Evolutionary conservation across 2,113 vertebrate species (phyloP), one percentile per base, ranked within the genome.

Genomic region (Pleuronectes platessa): DNA sequence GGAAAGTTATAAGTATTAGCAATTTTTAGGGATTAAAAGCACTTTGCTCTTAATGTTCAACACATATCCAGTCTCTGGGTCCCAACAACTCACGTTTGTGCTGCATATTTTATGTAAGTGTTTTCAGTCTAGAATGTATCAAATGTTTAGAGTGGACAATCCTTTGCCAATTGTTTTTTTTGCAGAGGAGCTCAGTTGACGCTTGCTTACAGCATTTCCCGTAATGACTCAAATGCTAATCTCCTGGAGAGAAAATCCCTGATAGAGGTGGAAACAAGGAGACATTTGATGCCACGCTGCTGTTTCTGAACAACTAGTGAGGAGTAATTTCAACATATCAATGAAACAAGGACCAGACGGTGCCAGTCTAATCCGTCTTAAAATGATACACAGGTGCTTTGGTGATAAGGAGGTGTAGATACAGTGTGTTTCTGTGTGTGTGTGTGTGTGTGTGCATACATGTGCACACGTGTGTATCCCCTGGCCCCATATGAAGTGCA

Each of bases 311-410:
- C 70, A 78, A 74, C 74, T 51, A 74, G 71, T n/a, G 68, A 74
- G 79, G 87, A 88, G 83, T 82, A 79, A 82, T 88, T 90, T 86
- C 65, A 79, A 83, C 71, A 47, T 85, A 82, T 83, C 78, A 67
- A 15, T 27, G 31, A 73, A 86, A 88, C 84, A 91, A 85, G 47
- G 66, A 35, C 74, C 21, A 2, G 74, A 55, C 82, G 82, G 77
- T 85, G 76, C 89, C 86, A 35, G 53, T 76, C 76, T 82, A 86
- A 89, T 92, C 71, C 85, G 49, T 74, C 68, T 66, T 71, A 59
- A 83, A 90, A 90, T 90, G 61, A 88, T 79, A 76, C 84, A 80
- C 90, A 90, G 89, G 92, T 91, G 92, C 80, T 82, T 86, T 64
- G 68, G 35, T 77, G 85, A 91, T 90, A 87, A 88, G 79, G 54